phyloP scores from a whole-genome alignment of 2,888 invertebrate species.

The Mesorhabditis belari region DNA sequence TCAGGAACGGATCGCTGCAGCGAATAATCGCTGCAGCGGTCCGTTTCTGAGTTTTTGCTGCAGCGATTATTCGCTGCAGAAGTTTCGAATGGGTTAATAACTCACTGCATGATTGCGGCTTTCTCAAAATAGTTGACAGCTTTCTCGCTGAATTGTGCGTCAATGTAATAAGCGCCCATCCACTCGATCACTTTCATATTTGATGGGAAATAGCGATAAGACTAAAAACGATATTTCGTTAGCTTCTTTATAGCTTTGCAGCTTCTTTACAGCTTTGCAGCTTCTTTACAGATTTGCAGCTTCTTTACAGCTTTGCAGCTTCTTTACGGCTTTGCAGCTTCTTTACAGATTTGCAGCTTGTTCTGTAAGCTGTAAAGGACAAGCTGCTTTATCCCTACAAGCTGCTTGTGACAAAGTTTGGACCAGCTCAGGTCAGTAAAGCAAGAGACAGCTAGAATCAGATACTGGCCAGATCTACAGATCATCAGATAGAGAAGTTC shows the following conservation, averaged over 20 bases:
- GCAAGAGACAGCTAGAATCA: too few species aligned
- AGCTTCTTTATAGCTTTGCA: not conserved
- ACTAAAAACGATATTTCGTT: constrained; percentile 58
- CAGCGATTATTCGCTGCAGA: constrained; percentile 63
- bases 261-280: too few species aligned
- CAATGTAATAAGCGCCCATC: constrained; percentile 80
- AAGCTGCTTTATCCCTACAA: too few species aligned
- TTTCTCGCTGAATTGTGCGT: constrained; percentile 79
- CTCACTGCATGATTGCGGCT: constrained; percentile 66
- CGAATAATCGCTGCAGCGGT: too few species aligned
- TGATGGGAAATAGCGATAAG: constrained; percentile 68
- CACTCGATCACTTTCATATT: constrained; percentile 75
- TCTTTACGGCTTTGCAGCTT: too few species aligned
- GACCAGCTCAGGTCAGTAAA: too few species aligned
- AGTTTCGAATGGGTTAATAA: constrained; percentile 70
- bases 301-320: constrained; percentile 64
- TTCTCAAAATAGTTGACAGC: constrained; percentile 76
- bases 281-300: constrained; percentile 77
- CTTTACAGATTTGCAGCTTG: too few species aligned
- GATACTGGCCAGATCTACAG: too few species aligned
- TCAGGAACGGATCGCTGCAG: not conserved
- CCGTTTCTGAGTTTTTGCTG: too few species aligned
- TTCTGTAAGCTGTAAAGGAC: too few species aligned
- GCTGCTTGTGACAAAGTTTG: too few species aligned
- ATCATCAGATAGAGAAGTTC: too few species aligned